These are phyloP conservation scores for Triplophysa siluroides DNA, from an alignment of 2,113 vertebrate genomes.

Conservation along the genomic window DNA sequence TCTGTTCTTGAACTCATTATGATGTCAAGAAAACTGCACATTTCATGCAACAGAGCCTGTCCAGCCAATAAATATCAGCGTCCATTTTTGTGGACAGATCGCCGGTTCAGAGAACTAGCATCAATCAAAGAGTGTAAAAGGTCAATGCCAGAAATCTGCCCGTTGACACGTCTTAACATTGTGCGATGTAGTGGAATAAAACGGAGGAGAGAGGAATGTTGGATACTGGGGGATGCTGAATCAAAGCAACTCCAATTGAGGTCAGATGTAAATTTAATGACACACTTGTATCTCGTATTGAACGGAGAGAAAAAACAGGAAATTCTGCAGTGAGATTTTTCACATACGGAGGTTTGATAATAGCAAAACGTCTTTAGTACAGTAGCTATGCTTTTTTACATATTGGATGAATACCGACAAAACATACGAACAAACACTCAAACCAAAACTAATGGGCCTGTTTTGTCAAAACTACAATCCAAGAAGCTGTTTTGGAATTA, in stretches of 20 bases:
- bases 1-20: conserved; percentile 68
- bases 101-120: conserved; percentile 66
- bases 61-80: conserved; percentile 35
- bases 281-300: background rate
- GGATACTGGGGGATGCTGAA: conserved; percentile 25
- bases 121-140: conserved; percentile 52
- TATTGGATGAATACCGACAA: too few species aligned
- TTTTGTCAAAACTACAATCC: too few species aligned
- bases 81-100: conserved; percentile 59
- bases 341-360: conserved; percentile 1
- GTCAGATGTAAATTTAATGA: conserved; percentile 22
- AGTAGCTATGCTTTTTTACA: background rate
- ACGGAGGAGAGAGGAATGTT: conserved; percentile 6
- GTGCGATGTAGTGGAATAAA: conserved; percentile 53
- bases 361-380: conserved; percentile 8
- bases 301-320: background rate
- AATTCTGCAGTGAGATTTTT: conserved; percentile 4
- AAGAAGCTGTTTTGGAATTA: too few species aligned
- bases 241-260: conserved; percentile 11
- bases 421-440: too few species aligned
- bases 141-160: conserved; percentile 28
- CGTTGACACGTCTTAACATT: conserved; percentile 35
- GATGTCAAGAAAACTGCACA: conserved; percentile 58
- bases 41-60: conserved; percentile 56
- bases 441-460: too few species aligned